phyloP scores from a whole-genome alignment of 92 coral and sea anemone species.

The Hydrozoanthus gracilis region DNA sequence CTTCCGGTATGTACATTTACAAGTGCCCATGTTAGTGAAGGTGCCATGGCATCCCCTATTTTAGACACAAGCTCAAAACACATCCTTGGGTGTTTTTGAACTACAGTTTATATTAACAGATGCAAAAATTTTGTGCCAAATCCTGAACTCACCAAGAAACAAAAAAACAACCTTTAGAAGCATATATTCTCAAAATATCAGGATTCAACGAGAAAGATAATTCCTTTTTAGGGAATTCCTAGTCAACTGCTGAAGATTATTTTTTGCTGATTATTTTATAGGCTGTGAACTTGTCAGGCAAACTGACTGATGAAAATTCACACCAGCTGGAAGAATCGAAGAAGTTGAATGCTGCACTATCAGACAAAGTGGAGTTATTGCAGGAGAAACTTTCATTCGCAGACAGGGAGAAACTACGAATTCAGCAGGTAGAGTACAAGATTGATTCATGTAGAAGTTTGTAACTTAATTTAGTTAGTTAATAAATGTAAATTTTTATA shows the following conservation, averaged over 20 bases:
- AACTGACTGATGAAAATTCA: slow-evolving; percentile 20
- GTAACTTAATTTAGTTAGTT: too few species aligned
- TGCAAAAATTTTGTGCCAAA: too few species aligned
- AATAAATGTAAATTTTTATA: too few species aligned
- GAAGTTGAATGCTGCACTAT: slow-evolving; percentile 56
- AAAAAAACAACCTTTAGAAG: too few species aligned
- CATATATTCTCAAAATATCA: too few species aligned
- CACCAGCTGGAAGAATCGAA: slow-evolving; percentile 65
- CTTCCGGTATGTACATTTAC: too few species aligned
- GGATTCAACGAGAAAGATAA: not conserved
- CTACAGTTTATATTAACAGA: too few species aligned
- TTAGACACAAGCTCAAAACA: too few species aligned
- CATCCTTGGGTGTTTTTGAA: too few species aligned
- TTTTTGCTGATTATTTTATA: not conserved
- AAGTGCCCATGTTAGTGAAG: too few species aligned
- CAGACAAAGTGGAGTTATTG: slow-evolving; percentile 56
- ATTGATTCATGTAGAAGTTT: not conserved
- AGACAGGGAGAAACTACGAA: slow-evolving; percentile 78
- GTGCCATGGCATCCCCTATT: too few species aligned
- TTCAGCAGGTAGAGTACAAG: slow-evolving; percentile 64
- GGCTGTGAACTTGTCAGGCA: not conserved
- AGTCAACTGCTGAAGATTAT: not conserved
- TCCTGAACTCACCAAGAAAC: too few species aligned
- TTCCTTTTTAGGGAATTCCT: not conserved
- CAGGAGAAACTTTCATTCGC: slow-evolving; percentile 75